Evolutionary conservation across 2,113 vertebrate species (phyloP).

Genomic region (Ictalurus furcatus): DNA sequence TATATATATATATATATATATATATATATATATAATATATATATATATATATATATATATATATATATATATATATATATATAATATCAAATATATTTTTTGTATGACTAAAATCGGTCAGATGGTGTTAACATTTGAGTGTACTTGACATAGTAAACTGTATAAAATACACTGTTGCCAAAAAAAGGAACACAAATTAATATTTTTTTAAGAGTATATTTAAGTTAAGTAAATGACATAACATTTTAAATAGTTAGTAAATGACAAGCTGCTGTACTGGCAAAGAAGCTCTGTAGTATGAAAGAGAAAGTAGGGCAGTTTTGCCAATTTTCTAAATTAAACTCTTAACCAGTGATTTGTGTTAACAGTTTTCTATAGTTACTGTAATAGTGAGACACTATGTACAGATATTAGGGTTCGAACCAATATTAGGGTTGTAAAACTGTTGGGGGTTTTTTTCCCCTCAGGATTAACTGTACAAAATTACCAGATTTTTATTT

Average conservation of each 20-base stretch:
- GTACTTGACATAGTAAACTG: constrained; percentile 20
- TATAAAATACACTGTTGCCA: constrained; percentile 19
- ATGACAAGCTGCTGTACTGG: constrained; percentile 45
- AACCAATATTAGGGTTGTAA: neutral
- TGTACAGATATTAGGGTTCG: neutral
- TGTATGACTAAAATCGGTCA: constrained; percentile 23
- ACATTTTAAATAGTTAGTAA: constrained; percentile 24
- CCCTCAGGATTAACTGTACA: neutral
- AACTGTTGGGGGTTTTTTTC: neutral
- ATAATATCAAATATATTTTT: constrained; percentile 25
- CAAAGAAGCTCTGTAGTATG: constrained; percentile 54
- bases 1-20: no score
- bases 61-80: no score
- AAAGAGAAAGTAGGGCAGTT: constrained; percentile 36
- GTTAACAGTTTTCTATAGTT: constrained; percentile 46
- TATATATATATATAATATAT: no score
- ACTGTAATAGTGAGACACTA: constrained; percentile 57
- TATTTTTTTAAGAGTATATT: constrained; percentile 55
- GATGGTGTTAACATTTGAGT: constrained; percentile 3
- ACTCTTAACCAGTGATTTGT: neutral
- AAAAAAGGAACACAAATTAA: constrained; percentile 6
- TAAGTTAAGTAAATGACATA: constrained; percentile 3
- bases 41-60: neutral
- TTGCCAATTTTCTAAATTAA: constrained; percentile 53
- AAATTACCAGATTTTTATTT: constrained; percentile 1